Conservation (phyloP, 92 coral and sea anemone species). For the Diadumene lineata region DNA sequence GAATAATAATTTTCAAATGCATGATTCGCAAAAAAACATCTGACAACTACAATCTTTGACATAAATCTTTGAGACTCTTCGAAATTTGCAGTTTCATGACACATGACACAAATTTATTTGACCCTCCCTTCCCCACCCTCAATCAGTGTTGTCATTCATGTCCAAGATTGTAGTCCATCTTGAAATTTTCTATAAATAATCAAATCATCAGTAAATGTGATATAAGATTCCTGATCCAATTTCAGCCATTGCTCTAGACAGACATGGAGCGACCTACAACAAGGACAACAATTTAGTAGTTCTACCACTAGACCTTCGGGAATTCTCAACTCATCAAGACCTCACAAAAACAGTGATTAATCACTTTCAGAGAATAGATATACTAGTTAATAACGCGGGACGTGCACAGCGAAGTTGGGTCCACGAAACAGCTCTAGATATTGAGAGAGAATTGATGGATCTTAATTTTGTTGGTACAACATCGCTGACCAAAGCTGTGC, state of each 20-base stretch:
- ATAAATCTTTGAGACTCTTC: too few relatives aligned
- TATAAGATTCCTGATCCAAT: neutral
- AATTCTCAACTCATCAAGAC: slow-evolving; percentile 45
- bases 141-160: too few relatives aligned
- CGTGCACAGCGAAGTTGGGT: slow-evolving; percentile 70
- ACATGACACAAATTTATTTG: too few relatives aligned
- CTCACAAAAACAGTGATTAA: slow-evolving; percentile 30
- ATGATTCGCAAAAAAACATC: too few relatives aligned
- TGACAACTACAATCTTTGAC: too few relatives aligned
- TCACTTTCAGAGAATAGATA: slow-evolving; percentile 69
- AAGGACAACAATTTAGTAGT: slow-evolving; percentile 51
- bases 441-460: slow-evolving; percentile 70
- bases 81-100: too few relatives aligned
- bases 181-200: too few relatives aligned
- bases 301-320: slow-evolving; percentile 58
- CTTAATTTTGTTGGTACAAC: slow-evolving; percentile 76
- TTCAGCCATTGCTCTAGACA: slow-evolving; percentile 1
- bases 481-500: slow-evolving; percentile 85
- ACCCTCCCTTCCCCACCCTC: too few relatives aligned
- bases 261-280: slow-evolving; percentile 4
- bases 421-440: slow-evolving; percentile 62
- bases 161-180: too few relatives aligned
- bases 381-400: slow-evolving; percentile 86
- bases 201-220: too few relatives aligned
- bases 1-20: too few relatives aligned